Conservation (phyloP, 2,113 vertebrate genomes). For the Choloepus hoffmanni region DNA sequence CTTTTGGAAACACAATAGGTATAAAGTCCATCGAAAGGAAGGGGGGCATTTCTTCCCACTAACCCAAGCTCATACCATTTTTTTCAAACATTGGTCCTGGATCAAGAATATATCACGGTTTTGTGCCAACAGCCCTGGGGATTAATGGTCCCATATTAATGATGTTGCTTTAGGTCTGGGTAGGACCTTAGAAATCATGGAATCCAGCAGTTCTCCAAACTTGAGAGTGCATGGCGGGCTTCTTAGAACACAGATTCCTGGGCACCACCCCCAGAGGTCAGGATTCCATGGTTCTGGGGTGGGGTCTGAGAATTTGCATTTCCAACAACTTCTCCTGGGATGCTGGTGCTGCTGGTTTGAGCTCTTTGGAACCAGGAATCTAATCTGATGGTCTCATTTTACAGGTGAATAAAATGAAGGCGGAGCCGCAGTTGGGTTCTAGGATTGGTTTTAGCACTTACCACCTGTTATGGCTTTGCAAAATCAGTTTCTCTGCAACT, state of each 20-base stretch:
- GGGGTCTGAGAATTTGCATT: background rate
- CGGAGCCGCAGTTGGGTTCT: background rate
- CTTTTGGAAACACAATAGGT: background rate
- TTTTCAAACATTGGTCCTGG: background rate
- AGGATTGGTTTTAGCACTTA: background rate
- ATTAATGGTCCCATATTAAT: background rate
- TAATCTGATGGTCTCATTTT: background rate
- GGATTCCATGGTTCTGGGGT: background rate
- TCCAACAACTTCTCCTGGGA: background rate
- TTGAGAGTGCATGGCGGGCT: background rate
- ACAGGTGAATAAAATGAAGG: background rate
- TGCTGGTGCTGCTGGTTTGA: background rate
- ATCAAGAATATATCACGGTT: background rate
- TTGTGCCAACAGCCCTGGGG: slow-evolving; percentile 19
- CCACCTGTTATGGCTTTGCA: background rate
- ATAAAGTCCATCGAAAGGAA: background rate
- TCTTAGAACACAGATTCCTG: background rate
- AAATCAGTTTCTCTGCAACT: background rate
- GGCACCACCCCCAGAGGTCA: background rate
- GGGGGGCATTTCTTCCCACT: background rate
- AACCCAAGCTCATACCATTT: background rate
- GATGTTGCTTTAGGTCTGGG: background rate
- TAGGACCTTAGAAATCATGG: background rate
- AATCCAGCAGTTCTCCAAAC: background rate
- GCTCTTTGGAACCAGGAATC: background rate